Base-by-base conservation (phyloP, 2,888 invertebrate species). In the Nyleta sp. region DNA sequence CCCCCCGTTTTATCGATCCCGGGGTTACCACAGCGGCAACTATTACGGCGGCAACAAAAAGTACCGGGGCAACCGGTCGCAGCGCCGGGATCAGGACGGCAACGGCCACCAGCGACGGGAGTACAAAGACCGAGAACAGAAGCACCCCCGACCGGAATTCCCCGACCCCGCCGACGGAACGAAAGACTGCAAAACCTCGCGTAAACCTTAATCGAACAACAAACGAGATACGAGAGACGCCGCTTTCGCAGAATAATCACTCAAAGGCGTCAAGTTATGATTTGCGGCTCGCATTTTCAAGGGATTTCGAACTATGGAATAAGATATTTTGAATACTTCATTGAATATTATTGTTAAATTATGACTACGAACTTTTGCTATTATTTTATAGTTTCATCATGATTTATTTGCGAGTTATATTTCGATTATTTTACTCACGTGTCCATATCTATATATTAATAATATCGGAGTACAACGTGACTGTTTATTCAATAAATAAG, bases 51-150 rank as follows among this genome's bases (percentile, higher is more conserved):
- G 84, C 8, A 84, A 85, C 67, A 84, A 88, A 50, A 90, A 89
- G 48, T 89, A 87, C 57, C 80, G 87, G 57, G 87, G 87, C 18
- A 87, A 88, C 48, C 84, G 83, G 42, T 83, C 88, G 8, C 89
- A 88, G 22, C 86, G 85, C 17, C 82, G 85, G 70, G 86, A 88
- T 24, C 80, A 80, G 8, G 84, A 87, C 13, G 57, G 72, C n/a
- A 73, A 75, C 40, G 76, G 80, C 1, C 81, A 85, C 8, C 81
- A 84, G 74, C 83, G 84, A 48, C 73, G 83, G 6, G 85, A 86
- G 13, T 83, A 72, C 57, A 85, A 83, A 20, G 85, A 84, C n/a
- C 70, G 76, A 62, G 78, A 83, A 33, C 71, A 78, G 38, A 83
- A 84, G 64, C 78, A 83, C 75, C 78, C 83, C 35, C 81, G 82